phyloP scores from a whole-genome alignment of 1,140 invertebrate species.

The Daktulosphaira vitifoliae region DNA sequence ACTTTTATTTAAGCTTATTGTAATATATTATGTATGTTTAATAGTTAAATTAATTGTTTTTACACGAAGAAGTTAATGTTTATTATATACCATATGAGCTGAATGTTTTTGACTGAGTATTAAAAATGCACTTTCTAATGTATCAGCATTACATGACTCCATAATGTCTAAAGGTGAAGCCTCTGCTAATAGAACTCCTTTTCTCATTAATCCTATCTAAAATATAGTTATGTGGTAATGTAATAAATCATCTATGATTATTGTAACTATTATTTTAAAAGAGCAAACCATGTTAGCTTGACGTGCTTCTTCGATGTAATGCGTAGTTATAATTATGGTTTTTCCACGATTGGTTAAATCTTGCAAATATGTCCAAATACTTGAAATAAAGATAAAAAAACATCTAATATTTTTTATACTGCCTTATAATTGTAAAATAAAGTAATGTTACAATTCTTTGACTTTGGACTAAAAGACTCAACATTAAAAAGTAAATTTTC shows the following conservation, averaged over 20 bases:
- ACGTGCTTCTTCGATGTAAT: conserved; percentile 55
- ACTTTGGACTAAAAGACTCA: too few relatives aligned
- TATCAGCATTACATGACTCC: conserved; percentile 43
- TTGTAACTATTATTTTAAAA: background rate
- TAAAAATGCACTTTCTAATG: conserved; percentile 54
- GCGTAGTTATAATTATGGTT: conserved; percentile 51
- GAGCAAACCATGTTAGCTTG: conserved; percentile 46
- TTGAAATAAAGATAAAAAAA: conserved; percentile 41
- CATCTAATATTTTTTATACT: background rate
- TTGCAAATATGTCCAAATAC: conserved; percentile 55
- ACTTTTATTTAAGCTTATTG: too few relatives aligned
- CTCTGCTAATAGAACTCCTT: conserved; percentile 52
- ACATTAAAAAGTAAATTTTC: too few relatives aligned
- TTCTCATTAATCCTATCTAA: conserved; percentile 55
- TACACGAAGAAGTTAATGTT: too few relatives aligned
- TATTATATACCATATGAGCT: background rate
- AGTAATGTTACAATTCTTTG: too few relatives aligned
- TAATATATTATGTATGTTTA: too few relatives aligned
- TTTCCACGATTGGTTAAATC: conserved; percentile 46
- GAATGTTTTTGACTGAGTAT: conserved; percentile 44
- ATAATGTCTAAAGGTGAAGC: conserved; percentile 49
- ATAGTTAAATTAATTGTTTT: too few relatives aligned
- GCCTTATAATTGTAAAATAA: too few relatives aligned
- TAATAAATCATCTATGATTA: background rate
- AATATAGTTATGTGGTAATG: conserved; percentile 16